phyloP scores from a whole-genome alignment of 2,113 vertebrate genomes.

The Corythornis madagascariensis region DNA sequence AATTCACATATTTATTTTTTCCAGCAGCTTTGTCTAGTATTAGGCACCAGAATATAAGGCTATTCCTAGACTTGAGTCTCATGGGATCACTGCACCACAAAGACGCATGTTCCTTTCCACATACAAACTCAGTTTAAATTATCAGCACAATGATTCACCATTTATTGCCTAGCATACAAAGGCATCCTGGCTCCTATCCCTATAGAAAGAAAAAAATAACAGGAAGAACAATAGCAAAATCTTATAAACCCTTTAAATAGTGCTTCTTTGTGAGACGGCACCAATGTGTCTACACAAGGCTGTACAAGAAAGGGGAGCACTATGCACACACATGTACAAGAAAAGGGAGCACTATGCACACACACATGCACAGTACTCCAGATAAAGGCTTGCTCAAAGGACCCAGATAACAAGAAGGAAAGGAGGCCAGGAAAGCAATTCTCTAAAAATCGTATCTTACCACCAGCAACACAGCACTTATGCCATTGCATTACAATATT shows the following conservation, averaged over 20 bases:
- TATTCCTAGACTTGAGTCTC: background rate
- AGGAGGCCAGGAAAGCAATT: background rate
- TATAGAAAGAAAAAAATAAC: background rate
- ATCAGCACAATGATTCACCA: background rate
- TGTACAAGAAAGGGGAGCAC: background rate
- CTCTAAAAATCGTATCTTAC: background rate
- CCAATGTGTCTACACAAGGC: background rate
- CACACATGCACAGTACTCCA: background rate
- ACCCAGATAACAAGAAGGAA: background rate
- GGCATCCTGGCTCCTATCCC: background rate
- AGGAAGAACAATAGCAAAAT: background rate
- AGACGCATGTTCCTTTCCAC: fast-evolving
- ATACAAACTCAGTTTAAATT: background rate
- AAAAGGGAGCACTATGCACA: background rate
- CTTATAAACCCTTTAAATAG: background rate
- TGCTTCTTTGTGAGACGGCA: background rate
- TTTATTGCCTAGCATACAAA: background rate
- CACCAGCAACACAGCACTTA: background rate
- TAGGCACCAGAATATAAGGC: background rate
- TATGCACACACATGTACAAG: background rate
- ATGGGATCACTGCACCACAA: background rate
- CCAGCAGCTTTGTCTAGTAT: background rate
- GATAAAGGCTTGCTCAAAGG: background rate
- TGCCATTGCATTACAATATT: background rate
- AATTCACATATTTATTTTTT: background rate